A percentile compares a stretch with the other conserved stretches of the same genome.
phyloP scores from a whole-genome alignment of 2,113 vertebrate species.

The Mesitornis unicolor region DNA sequence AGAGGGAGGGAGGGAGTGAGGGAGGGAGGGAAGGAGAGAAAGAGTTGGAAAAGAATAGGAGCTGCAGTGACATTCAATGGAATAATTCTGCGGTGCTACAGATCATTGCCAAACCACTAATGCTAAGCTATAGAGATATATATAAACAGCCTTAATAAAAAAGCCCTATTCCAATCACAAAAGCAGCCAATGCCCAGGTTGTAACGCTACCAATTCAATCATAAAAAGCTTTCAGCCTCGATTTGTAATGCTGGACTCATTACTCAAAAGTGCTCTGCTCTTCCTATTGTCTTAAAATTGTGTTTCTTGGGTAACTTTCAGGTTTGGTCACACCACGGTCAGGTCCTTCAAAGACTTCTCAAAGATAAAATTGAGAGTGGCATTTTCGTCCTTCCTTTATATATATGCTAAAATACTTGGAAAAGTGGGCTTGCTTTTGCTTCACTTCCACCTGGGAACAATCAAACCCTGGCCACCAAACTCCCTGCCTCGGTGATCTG shows the following conservation, averaged over 20 bases:
- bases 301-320: not conserved
- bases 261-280: not conserved
- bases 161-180: not conserved
- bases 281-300: not conserved
- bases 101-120: not conserved
- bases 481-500: not conserved
- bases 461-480: not conserved
- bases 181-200: not conserved
- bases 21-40: not conserved
- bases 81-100: not conserved
- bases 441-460: not conserved
- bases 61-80: not conserved
- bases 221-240: not conserved
- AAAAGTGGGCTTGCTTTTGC: not conserved
- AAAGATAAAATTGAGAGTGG: not conserved
- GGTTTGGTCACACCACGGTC: not conserved
- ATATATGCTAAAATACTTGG: not conserved
- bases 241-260: not conserved
- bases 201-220: not conserved
- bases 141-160: not conserved
- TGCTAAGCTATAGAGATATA: not conserved
- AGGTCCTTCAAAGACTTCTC: not conserved
- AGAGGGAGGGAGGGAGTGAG: not conserved
- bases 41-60: not conserved
- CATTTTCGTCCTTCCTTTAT: not conserved